phyloP scores from a whole-genome alignment of 2,888 invertebrate genomes.

The Abrostola triplasia region DNA sequence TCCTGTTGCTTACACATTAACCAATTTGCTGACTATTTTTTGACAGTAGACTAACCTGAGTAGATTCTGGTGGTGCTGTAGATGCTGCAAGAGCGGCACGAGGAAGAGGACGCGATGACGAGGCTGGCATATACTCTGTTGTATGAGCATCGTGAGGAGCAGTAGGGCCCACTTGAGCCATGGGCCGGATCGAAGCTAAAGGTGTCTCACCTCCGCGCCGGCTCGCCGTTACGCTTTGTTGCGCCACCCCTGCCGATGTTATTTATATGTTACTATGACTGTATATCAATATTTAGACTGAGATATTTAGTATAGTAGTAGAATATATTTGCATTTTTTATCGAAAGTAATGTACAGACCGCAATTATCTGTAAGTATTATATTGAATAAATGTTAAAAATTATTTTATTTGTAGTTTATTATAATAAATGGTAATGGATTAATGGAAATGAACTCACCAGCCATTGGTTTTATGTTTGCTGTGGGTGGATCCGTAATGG shows the following conservation, averaged over 20 bases:
- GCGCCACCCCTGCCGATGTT: slow-evolving; percentile 73
- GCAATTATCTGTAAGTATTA: slow-evolving; percentile 8
- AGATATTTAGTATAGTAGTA: no score
- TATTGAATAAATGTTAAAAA: neutral
- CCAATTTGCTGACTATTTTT: no score
- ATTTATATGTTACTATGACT: slow-evolving; percentile 18
- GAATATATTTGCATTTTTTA: no score
- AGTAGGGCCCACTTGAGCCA: slow-evolving; percentile 95
- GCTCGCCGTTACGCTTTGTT: slow-evolving; percentile 85
- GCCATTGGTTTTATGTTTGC: slow-evolving; percentile 99
- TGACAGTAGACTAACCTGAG: slow-evolving; percentile 58
- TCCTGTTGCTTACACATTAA: no score
- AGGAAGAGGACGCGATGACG: slow-evolving; percentile 90
- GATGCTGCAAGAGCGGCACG: slow-evolving; percentile 91
- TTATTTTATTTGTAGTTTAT: slow-evolving; percentile 2
- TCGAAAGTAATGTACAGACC: no score
- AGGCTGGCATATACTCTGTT: slow-evolving; percentile 95
- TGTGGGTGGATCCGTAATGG: slow-evolving; percentile 90
- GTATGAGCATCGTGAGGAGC: slow-evolving; percentile 89
- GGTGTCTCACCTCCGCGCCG: slow-evolving; percentile 94
- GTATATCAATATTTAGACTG: no score
- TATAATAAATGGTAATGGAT: no score
- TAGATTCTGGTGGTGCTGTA: slow-evolving; percentile 86
- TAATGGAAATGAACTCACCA: no score
- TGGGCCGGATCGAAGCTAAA: slow-evolving; percentile 97